Percentiles rank a stretch among this genome's conserved stretches.
phyloP scores from a whole-genome alignment of 2,113 vertebrate genomes.

The Gadus chalcogrammus region DNA sequence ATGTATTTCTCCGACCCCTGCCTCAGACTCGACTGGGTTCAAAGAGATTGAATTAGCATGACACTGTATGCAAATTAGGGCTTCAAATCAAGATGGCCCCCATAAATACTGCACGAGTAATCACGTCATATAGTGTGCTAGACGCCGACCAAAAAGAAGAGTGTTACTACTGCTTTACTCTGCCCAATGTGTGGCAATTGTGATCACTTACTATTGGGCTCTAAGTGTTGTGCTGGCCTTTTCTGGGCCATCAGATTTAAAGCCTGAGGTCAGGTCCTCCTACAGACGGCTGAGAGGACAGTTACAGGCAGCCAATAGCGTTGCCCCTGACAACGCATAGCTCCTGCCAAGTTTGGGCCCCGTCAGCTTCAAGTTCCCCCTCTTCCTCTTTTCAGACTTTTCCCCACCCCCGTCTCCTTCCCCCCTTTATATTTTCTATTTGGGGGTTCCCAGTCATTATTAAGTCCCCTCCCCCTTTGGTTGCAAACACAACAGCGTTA shows the following conservation, averaged over 20 bases:
- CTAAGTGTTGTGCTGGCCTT: conserved; percentile 20
- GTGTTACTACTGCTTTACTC: not conserved
- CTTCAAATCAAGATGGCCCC: conserved; percentile 22
- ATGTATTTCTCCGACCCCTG: conserved; percentile 24
- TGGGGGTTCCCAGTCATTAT: conserved; percentile 54
- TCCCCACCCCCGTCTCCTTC: conserved; percentile 8
- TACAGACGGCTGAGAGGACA: conserved; percentile 10
- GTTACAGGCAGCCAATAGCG: conserved; percentile 34
- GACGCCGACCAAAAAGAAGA: not conserved
- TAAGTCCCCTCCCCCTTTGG: conserved; percentile 45
- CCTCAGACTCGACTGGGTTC: conserved; percentile 23
- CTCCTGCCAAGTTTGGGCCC: conserved; percentile 55
- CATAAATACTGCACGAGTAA: conserved; percentile 2
- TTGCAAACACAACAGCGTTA: conserved; percentile 64
- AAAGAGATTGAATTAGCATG: conserved; percentile 53
- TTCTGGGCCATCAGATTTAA: conserved; percentile 27
- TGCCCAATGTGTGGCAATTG: not conserved
- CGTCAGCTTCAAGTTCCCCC: conserved; percentile 44
- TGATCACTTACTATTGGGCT: not conserved
- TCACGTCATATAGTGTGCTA: not conserved
- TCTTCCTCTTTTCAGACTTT: conserved; percentile 35
- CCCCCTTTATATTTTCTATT: conserved; percentile 33
- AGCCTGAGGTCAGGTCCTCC: conserved; percentile 25
- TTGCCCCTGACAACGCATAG: conserved; percentile 61
- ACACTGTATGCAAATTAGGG: conserved; percentile 30